Base-by-base conservation (phyloP, 2,113 vertebrate species). In the Apaloderma vittatum region DNA sequence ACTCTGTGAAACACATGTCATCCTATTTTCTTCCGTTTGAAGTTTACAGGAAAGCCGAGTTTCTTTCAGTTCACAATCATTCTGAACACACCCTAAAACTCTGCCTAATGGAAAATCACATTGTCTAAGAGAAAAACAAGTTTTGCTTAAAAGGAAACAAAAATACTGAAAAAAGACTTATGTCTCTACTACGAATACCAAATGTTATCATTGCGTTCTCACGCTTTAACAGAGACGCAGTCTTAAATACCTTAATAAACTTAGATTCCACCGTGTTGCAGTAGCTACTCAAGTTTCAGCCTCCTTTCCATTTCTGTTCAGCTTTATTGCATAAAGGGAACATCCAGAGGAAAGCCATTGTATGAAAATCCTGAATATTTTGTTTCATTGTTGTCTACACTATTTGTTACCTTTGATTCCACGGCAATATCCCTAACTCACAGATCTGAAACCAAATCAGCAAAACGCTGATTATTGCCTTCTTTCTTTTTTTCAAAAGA, bases 351-450 rank as follows among this genome's bases (percentile, higher is more conserved):
- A 94, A 95, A 86, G 30, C 10, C 12, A 43, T 45, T 61, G 52
- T n/a, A 46, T 15, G 15, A 94, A 96, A 96, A 52, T 4, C 17
- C 26, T 37, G 32, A 89, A 51, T 59, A 74, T 71, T 94, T 85
- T 54, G 40, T 84, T 93, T 70, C 73, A 82, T 32, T 93, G 48
- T 54, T 58, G 40, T 46, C 66, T 89, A 27, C 14, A 13, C 23
- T 49, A 52, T 62, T 91, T 68, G 40, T 66, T 93, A 87, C 70
- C 77, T 91, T 93, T 95, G 90, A 95, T 90, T 89, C 63, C 66
- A 23, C 4, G 3, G 52, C 37, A 88, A 72, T 68, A 91, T 57
- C 40, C 54, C 30, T 9, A 54, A 65, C 66, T 72, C 49, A n/a
- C 37, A 75, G 40, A 95, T 79, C 45, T 79, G 40, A 92, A 80